Evolutionary conservation across 2,888 invertebrate species (phyloP).

Genomic region (Acrocyrtus sp.): DNA sequence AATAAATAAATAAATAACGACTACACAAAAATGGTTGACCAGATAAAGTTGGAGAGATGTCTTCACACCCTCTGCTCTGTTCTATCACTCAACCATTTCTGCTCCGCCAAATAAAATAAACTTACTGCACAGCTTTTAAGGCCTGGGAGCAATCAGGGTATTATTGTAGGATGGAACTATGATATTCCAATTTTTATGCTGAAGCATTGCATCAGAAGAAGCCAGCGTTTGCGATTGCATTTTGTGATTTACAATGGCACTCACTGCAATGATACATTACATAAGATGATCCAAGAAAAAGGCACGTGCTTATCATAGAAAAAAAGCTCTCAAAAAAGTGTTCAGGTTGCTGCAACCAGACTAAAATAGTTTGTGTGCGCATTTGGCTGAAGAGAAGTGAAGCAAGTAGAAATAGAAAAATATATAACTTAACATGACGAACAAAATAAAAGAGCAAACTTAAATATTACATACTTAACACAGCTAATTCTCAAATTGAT

Average conservation of each 20-base stretch:
- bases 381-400: too few species aligned
- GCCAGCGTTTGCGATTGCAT: conserved; percentile 50
- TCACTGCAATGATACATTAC: conserved; percentile 51
- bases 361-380: too few species aligned
- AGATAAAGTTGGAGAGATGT: too few species aligned
- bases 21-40: too few species aligned
- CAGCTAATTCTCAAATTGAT: too few species aligned
- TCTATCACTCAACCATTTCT: conserved; percentile 49
- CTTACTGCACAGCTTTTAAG: conserved; percentile 50
- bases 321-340: too few species aligned
- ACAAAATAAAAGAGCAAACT: too few species aligned
- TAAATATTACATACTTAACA: too few species aligned
- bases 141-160: conserved; percentile 44
- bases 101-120: conserved; percentile 39
- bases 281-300: conserved; percentile 51
- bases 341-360: too few species aligned
- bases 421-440: too few species aligned
- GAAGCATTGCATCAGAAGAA: conserved; percentile 53
- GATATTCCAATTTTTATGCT: conserved; percentile 52
- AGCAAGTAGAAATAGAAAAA: background rate
- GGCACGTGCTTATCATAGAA: conserved; percentile 37
- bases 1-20: too few species aligned
- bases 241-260: conserved; percentile 53
- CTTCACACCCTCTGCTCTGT: too few species aligned
- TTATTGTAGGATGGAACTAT: conserved; percentile 45